Conservation (phyloP, 2,113 vertebrate genomes). For the Ovibos moschatus region DNA sequence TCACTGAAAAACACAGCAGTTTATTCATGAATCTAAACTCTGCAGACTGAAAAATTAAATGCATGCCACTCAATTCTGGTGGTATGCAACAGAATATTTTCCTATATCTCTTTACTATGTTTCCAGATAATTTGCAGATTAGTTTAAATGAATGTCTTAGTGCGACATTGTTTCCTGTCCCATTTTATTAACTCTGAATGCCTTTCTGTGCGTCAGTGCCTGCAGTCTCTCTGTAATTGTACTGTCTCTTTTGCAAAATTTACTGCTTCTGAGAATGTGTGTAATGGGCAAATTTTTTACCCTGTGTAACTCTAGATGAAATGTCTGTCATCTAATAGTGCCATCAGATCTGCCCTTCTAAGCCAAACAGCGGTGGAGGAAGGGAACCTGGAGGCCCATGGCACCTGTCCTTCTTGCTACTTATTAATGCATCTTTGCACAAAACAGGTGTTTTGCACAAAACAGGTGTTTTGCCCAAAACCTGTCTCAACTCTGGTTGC, state of each 20-base stretch:
- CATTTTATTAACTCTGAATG: constrained; percentile 41
- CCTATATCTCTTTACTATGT: background rate
- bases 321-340: constrained; percentile 25
- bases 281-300: constrained; percentile 15
- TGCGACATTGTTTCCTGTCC: background rate
- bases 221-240: background rate
- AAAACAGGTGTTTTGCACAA: constrained; percentile 29
- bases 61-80: background rate
- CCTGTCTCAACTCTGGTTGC: background rate
- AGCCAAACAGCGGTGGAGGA: background rate
- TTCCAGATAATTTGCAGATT: constrained; percentile 34
- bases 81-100: background rate
- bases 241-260: constrained; percentile 38
- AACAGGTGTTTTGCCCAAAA: constrained; percentile 17
- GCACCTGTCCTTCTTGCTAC: background rate
- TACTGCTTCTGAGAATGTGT: constrained; percentile 40
- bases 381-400: background rate
- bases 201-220: background rate
- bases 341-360: constrained; percentile 9
- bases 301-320: constrained; percentile 23
- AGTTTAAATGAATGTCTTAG: constrained; percentile 9
- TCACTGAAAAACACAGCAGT: background rate
- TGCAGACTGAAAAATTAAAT: background rate
- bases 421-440: constrained; percentile 33
- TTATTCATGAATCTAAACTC: background rate